Evolutionary conservation across 2,888 invertebrate genomes (phyloP).

Genomic region (Ephialtes manifestator): DNA sequence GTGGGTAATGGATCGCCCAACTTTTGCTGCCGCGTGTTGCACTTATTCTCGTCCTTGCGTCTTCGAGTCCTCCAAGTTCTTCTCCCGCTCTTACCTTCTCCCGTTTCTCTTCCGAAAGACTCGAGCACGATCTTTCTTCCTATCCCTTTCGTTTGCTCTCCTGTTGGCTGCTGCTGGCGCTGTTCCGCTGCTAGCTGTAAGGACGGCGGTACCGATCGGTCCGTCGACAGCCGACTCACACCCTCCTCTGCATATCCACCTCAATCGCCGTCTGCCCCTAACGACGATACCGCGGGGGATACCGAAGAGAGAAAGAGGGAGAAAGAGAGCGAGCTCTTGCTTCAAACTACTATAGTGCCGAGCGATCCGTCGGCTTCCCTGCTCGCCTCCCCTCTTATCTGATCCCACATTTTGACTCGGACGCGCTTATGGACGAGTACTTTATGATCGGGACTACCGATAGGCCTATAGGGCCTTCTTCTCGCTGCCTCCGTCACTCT

Average conservation of each 20-base stretch:
- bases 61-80: constrained; percentile 45
- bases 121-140: constrained; percentile 53
- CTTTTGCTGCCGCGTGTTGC: constrained; percentile 72
- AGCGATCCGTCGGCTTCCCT: constrained; percentile 49
- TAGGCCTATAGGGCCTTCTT: constrained; percentile 65
- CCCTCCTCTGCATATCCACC: constrained; percentile 68
- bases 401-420: constrained; percentile 73
- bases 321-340: constrained; percentile 7
- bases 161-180: constrained; percentile 38
- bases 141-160: constrained; percentile 48
- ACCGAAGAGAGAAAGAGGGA: constrained; percentile 11
- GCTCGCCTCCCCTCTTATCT: constrained; percentile 62
- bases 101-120: constrained; percentile 54
- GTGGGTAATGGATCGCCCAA: constrained; percentile 79
- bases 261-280: constrained; percentile 65
- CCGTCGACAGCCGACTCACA: constrained; percentile 66
- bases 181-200: constrained; percentile 23
- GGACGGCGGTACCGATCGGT: constrained; percentile 59
- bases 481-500: constrained; percentile 55
- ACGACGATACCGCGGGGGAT: constrained; percentile 57
- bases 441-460: constrained; percentile 72
- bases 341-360: constrained; percentile 50
- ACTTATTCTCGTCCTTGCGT: constrained; percentile 69
- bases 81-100: constrained; percentile 68
- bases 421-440: constrained; percentile 73